A percentile compares a stretch with the other conserved stretches of the same genome.
Conservation (phyloP, 2,888 invertebrate species). For the Meganola albula region DNA sequence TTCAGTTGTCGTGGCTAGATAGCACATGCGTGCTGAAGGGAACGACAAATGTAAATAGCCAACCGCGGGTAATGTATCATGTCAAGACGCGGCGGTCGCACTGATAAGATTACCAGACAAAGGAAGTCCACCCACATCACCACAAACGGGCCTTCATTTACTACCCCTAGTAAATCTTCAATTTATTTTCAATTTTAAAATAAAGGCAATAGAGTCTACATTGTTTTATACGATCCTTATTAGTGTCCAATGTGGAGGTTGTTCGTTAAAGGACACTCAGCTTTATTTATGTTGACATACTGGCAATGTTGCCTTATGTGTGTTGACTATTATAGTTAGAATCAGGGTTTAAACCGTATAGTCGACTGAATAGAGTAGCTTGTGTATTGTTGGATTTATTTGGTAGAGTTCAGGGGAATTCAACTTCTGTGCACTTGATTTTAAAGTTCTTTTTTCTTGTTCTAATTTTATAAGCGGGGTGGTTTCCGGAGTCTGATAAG, state of each 20-base stretch:
- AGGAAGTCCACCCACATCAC: conserved; percentile 76
- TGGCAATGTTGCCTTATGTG: conserved; percentile 71
- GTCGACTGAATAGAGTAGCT: conserved; percentile 49
- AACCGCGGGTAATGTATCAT: conserved; percentile 65
- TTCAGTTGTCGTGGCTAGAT: no score
- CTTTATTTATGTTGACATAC: conserved; percentile 76
- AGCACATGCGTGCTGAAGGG: conserved; percentile 19
- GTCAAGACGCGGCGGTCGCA: conserved; percentile 62
- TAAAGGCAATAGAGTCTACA: conserved; percentile 48
- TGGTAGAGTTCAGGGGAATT: conserved; percentile 39
- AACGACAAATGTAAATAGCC: conserved; percentile 47
- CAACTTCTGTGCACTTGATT: conserved; percentile 43
- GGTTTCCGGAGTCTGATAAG: conserved; percentile 72
- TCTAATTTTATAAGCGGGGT: conserved; percentile 33
- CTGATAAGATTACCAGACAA: conserved; percentile 77
- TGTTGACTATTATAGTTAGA: conserved; percentile 40
- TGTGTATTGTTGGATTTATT: conserved; percentile 28
- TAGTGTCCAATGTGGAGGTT: conserved; percentile 69
- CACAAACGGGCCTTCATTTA: conserved; percentile 70
- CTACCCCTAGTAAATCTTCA: no score
- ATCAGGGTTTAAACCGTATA: conserved; percentile 41
- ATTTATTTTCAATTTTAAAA: conserved; percentile 46
- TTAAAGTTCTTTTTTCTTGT: conserved; percentile 41
- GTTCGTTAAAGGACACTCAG: conserved; percentile 76
- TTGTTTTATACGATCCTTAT: conserved; percentile 48